Base-by-base conservation (phyloP, 2,888 invertebrate genomes). In the Achlya flavicornis region DNA sequence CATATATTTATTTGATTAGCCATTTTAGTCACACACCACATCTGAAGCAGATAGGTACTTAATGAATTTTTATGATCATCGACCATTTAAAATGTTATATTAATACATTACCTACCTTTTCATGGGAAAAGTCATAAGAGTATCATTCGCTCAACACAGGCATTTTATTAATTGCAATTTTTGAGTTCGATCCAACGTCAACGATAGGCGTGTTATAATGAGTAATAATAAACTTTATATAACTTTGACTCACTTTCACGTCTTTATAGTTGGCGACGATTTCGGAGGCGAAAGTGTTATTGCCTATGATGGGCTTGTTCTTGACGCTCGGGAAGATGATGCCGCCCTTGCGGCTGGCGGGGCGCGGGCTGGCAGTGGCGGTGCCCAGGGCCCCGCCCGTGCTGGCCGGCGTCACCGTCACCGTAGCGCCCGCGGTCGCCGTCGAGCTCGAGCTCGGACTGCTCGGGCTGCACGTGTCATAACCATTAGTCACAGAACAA, bases 271-370 rank as follows among this genome's bases (percentile, higher is more conserved):
- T 96, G 74, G 96, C 95, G 74, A 96, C 94, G 78, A 96, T 94
- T 83, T 97, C 97, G 11, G 96, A 96, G 60, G 97, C 95, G 87
- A 97, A 97, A 61, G 97, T 97, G 72, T 96, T 96, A 92, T 97
- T 97, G 64, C 96, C 96, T 67, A 97, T 95, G 72, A 97, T 96
- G 32, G 98, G 98, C 78, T 98, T 98, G 88, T 98, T 98, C 91
- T 98, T 98, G 62, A 98, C 97, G 85, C 97, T 97, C 11, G 98
- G 98, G 91, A 98, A 98, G 86, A 98, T 98, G 77, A 98, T 96
- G 66, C 97, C 97, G 53, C 97, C 96, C 89, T 97, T 97, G 71
- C 97, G 95, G 66, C 83, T 87, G 72, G 85, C 72, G 65, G 90
- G 87, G 62, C 95, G 95, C 57, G 94, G 89, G 61, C 90, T 89